These are phyloP conservation scores for Archocentrus centrarchus DNA, from an alignment of 2,113 vertebrate genomes.

Conservation along the genomic window DNA sequence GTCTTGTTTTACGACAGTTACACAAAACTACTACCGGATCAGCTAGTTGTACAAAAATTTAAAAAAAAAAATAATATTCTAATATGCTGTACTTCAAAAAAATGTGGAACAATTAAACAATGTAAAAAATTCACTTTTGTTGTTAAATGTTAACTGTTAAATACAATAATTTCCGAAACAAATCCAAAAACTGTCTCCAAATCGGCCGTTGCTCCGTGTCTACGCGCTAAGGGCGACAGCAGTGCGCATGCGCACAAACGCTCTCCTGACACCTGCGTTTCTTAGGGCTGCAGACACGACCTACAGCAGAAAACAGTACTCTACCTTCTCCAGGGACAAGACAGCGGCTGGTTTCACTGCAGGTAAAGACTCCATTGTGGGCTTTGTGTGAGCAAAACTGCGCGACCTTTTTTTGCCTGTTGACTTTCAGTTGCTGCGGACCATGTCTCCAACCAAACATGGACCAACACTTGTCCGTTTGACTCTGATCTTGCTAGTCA, in stretches of 20 bases:
- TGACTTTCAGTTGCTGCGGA: neutral
- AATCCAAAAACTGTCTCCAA: neutral
- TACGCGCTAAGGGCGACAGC: neutral
- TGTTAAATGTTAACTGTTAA: too few relatives aligned
- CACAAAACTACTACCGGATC: neutral
- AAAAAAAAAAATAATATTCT: neutral
- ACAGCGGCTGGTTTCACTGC: slow-evolving; percentile 10
- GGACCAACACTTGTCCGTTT: slow-evolving; percentile 12
- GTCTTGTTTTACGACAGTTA: slow-evolving; percentile 47
- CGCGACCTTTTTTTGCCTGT: neutral
- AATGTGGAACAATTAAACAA: fast-evolving
- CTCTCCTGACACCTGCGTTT: slow-evolving; percentile 42
- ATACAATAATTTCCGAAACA: neutral
- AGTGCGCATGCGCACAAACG: slow-evolving; percentile 48
- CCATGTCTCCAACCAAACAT: slow-evolving; percentile 11
- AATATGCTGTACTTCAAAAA: neutral
- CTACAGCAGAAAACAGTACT: slow-evolving; percentile 36
- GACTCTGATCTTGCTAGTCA: slow-evolving; percentile 21
- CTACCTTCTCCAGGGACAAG: slow-evolving; percentile 20
- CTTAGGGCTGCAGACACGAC: slow-evolving; percentile 50
- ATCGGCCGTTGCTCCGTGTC: neutral
- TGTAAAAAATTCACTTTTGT: neutral
- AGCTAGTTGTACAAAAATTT: neutral
- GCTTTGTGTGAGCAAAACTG: neutral
- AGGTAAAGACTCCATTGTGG: slow-evolving; percentile 53